These are phyloP conservation scores for Trachelus tabidus DNA, from an alignment of 2,888 invertebrate genomes.

Conservation along the genomic window DNA sequence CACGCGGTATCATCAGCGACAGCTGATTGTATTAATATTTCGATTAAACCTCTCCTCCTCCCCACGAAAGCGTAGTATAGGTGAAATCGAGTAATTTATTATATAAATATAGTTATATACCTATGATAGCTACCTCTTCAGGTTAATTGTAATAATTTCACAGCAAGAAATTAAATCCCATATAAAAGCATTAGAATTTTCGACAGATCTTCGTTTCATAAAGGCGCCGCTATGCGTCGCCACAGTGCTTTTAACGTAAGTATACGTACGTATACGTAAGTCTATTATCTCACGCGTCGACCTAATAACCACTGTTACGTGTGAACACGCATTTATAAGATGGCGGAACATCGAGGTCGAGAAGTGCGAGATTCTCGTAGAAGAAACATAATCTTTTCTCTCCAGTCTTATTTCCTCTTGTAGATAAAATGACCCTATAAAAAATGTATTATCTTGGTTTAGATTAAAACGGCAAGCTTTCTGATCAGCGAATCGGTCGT, in stretches of 20 bases:
- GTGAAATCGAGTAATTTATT: too few relatives aligned
- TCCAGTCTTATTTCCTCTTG: background rate
- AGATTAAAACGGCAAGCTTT: background rate
- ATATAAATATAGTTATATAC: background rate
- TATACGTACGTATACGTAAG: background rate
- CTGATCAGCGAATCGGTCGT: background rate
- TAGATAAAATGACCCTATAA: background rate
- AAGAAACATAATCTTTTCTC: background rate
- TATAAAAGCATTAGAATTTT: background rate
- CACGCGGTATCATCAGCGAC: background rate
- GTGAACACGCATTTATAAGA: background rate
- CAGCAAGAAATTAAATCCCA: background rate
- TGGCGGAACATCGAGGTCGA: background rate
- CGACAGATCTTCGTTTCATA: background rate
- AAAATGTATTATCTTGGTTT: background rate
- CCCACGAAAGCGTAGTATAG: too few relatives aligned
- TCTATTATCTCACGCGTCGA: background rate
- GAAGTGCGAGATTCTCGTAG: background rate
- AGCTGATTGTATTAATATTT: background rate
- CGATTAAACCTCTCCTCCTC: background rate
- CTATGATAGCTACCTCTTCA: background rate
- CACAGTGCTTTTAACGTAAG: background rate
- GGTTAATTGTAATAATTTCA: background rate
- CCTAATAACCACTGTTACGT: background rate
- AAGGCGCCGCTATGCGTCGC: background rate